Evolutionary conservation across 2,113 vertebrate species (phyloP).

Genomic region (Callorhinus ursinus): DNA sequence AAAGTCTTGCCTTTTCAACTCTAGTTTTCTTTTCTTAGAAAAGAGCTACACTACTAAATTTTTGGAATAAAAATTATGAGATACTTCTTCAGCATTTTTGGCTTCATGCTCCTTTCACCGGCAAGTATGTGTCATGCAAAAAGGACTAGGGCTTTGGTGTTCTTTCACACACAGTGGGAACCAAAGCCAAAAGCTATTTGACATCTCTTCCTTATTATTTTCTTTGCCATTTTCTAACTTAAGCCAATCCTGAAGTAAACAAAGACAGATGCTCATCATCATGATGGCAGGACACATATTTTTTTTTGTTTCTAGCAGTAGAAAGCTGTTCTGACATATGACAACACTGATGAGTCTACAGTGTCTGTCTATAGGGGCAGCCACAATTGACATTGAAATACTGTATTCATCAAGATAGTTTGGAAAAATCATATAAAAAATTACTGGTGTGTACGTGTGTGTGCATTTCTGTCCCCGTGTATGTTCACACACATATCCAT

Average conservation of each 20-base stretch:
- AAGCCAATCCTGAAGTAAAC: not conserved
- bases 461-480: not conserved
- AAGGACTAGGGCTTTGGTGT: not conserved
- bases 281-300: not conserved
- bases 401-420: not conserved
- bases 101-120: not conserved
- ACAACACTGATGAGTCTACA: too few relatives aligned
- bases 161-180: not conserved
- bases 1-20: not conserved
- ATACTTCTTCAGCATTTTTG: not conserved
- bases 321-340: not conserved
- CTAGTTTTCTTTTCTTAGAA: not conserved
- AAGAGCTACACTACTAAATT: not conserved
- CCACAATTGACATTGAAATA: not conserved
- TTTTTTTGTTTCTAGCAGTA: not conserved
- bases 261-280: not conserved
- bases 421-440: not conserved
- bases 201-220: not conserved
- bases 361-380: not conserved
- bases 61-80: not conserved
- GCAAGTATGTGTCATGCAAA: not conserved
- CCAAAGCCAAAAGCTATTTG: not conserved
- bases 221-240: conserved; percentile 5
- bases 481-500: rapidly evolving
- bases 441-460: not conserved